phyloP scores from a whole-genome alignment of 2,888 invertebrate species.

The Baronia brevicornis region DNA sequence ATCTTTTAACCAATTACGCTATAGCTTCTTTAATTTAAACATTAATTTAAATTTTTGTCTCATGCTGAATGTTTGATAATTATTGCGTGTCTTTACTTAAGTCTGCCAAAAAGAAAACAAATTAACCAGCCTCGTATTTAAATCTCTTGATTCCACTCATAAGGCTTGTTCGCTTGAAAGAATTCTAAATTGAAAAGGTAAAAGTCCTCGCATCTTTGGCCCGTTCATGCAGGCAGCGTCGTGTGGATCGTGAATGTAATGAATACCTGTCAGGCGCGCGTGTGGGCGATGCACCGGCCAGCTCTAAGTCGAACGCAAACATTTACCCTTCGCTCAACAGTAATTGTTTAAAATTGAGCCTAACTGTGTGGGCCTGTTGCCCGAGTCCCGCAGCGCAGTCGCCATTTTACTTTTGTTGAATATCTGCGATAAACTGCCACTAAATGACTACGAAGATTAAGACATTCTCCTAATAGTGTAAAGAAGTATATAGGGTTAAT shows the following conservation, averaged over 20 bases:
- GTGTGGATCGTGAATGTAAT: conserved; percentile 67
- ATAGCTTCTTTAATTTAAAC: too few relatives aligned
- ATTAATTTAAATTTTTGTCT: too few relatives aligned
- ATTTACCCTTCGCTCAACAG: conserved; percentile 72
- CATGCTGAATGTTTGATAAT: too few relatives aligned
- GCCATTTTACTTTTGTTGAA: conserved; percentile 48
- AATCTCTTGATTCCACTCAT: conserved; percentile 2
- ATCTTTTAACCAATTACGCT: too few relatives aligned
- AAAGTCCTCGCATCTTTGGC: conserved; percentile 30
- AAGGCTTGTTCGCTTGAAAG: conserved; percentile 9
- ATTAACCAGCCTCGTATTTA: conserved; percentile 2
- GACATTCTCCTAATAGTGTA: conserved; percentile 7
- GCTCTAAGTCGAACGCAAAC: conserved; percentile 71
- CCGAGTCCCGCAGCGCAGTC: conserved; percentile 43
- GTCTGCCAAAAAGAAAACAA: too few relatives aligned
- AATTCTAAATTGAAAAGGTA: conserved; percentile 31
- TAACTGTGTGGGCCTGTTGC: conserved; percentile 73
- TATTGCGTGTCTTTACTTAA: too few relatives aligned
- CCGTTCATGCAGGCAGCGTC: conserved; percentile 30
- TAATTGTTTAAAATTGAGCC: conserved; percentile 76
- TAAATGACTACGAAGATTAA: conserved; percentile 34
- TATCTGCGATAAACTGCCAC: conserved; percentile 46
- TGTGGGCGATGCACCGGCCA: conserved; percentile 61
- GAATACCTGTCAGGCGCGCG: conserved; percentile 72
- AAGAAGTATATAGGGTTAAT: too few relatives aligned